phyloP scores from a whole-genome alignment of 2,113 vertebrate species.

The Ceyx cyanopectus region DNA sequence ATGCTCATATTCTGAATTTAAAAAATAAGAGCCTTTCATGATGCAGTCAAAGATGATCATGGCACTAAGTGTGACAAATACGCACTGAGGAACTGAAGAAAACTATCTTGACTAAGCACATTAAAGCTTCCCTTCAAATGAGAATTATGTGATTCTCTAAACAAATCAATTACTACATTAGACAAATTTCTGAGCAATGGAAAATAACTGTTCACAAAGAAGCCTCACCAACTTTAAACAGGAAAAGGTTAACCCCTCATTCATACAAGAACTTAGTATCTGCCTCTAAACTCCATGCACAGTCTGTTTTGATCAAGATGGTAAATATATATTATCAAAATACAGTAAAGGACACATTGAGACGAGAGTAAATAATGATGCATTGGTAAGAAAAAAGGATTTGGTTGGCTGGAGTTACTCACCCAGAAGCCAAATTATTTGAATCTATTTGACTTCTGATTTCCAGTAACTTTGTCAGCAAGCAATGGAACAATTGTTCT shows the following conservation, averaged over 20 bases:
- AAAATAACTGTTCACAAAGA: neutral
- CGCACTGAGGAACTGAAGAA: neutral
- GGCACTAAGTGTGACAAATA: neutral
- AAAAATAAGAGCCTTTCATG: neutral
- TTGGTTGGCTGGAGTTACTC: neutral
- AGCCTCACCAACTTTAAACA: neutral
- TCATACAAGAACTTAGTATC: neutral
- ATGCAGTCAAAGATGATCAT: neutral
- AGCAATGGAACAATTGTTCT: conserved; percentile 11
- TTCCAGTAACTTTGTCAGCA: neutral
- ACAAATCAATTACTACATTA: neutral
- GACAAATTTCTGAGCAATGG: neutral
- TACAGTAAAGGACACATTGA: fast-evolving
- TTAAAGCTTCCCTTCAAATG: neutral
- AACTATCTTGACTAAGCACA: neutral
- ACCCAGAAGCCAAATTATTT: neutral
- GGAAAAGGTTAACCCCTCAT: neutral
- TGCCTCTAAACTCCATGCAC: neutral
- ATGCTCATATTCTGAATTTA: neutral
- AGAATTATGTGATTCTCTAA: neutral
- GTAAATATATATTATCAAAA: neutral
- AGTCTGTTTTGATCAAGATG: neutral
- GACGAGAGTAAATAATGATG: neutral
- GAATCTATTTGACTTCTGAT: neutral
- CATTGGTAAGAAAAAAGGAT: neutral